Percentiles rank a stretch among this genome's conserved stretches.
These are phyloP conservation scores for Pangasius larnaudii DNA, from an alignment of 2,797 vertebrate genomes.

Conservation along the genomic window DNA sequence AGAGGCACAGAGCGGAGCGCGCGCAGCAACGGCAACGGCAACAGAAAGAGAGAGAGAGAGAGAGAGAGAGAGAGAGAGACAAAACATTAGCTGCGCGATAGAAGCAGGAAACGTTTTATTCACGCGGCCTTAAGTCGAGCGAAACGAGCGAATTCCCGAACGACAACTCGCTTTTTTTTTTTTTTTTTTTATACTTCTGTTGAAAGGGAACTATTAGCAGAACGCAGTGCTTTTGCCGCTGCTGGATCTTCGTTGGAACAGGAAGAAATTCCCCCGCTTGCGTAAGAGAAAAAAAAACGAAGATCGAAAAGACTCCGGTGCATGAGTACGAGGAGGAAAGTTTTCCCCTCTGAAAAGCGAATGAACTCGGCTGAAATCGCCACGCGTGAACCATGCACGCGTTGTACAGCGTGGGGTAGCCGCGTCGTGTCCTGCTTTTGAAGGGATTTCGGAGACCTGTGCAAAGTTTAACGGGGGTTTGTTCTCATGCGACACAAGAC, in stretches of 20 bases:
- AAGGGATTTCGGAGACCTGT: constrained; percentile 46
- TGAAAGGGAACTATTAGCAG: not conserved
- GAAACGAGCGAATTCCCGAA: constrained; percentile 39
- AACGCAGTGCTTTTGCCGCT: not conserved
- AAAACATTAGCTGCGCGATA: constrained; percentile 27
- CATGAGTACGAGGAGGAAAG: constrained; percentile 59
- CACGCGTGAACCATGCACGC: constrained; percentile 60
- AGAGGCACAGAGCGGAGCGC: constrained; percentile 60
- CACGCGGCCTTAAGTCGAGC: constrained; percentile 43
- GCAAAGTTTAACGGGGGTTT: constrained; percentile 57
- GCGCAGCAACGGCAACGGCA: constrained; percentile 28
- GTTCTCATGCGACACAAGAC: constrained; percentile 46
- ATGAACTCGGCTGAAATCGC: constrained; percentile 55
- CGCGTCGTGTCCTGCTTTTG: constrained; percentile 36
- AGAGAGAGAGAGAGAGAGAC: constrained; percentile 18
- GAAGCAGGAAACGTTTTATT: constrained; percentile 59
- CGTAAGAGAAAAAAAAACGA: constrained; percentile 16
- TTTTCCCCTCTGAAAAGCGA: constrained; percentile 59
- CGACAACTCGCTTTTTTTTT: constrained; percentile 21
- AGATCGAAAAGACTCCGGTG: constrained; percentile 39
- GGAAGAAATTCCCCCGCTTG: constrained; percentile 54
- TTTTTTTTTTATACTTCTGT: not conserved
- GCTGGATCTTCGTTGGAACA: constrained; percentile 4
- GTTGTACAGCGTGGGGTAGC: constrained; percentile 61
- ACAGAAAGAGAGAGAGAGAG: constrained; percentile 20